These are phyloP conservation scores for Seriola quinqueradiata DNA, from an alignment of 2,113 vertebrate species.

Conservation along the genomic window DNA sequence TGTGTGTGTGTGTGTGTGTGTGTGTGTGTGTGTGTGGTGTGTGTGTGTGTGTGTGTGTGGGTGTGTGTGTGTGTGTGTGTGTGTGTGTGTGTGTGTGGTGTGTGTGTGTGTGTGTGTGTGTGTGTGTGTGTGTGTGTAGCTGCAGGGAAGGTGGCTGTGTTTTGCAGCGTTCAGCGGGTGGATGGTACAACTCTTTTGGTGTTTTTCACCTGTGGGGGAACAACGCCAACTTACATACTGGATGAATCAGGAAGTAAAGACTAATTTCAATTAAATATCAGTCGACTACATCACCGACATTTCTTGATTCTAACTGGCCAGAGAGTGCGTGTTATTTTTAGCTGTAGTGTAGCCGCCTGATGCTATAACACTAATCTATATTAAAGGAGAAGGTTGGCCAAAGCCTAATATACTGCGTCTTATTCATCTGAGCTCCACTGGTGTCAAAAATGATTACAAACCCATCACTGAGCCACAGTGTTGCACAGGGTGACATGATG, in stretches of 20 bases:
- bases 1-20: slow-evolving; percentile 27
- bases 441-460: too few relatives aligned
- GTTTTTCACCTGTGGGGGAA: slow-evolving; percentile 1
- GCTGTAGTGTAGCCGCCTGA: background rate
- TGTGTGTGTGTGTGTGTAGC: slow-evolving; percentile 26
- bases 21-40: slow-evolving; percentile 42
- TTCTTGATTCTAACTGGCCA: background rate
- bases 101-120: slow-evolving; percentile 37
- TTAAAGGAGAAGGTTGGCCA: too few relatives aligned
- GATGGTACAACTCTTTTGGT: slow-evolving; percentile 10
- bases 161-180: slow-evolving; percentile 38
- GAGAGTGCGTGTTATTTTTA: background rate
- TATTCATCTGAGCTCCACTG: too few relatives aligned
- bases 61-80: slow-evolving; percentile 36
- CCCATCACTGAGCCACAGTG: too few relatives aligned
- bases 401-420: too few relatives aligned
- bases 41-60: too few relatives aligned
- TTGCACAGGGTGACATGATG: too few relatives aligned
- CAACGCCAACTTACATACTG: background rate
- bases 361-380: too few relatives aligned
- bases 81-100: slow-evolving; percentile 34
- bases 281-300: background rate
- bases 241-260: slow-evolving; percentile 20
- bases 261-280: slow-evolving; percentile 7
- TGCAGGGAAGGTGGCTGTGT: slow-evolving; percentile 36